Base-by-base conservation (phyloP, 2,888 invertebrate genomes). In the Octodonta nipae region DNA sequence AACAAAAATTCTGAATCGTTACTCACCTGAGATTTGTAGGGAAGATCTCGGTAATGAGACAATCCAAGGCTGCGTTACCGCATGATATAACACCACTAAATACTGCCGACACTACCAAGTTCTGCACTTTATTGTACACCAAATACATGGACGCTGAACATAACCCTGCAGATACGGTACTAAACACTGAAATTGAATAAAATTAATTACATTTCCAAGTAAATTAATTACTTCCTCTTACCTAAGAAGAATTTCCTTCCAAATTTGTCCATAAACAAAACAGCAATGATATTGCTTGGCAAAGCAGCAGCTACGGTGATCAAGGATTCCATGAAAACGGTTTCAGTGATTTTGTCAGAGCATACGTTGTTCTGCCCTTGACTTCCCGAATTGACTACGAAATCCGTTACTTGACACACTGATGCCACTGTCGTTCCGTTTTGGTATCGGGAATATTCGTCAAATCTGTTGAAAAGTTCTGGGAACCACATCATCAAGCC, bases 401-500 rank as follows among this genome's bases (percentile, higher is more conserved):
- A 85, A 1, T 75, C 65, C 8, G 83, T 86, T 35, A 86, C 85
- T 39, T 74, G 64, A 54, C 85, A 85, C 34, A 83, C 80, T 44
- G 74, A 73, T 0, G 78, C 77, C 30, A 71, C 67, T 28, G 68
- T 65, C 10, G 10, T 22, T 46, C 71, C 73, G 30, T 78, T 76
- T 61, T 80, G 74, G 16, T 68, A 65, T 32, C 71, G 68, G 30
- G 75, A 71, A 64, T 73, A 87, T 56, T 83, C 82, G 63, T 86
- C 84, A 59, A 85, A 86, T 28, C 89, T 79, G 58, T 83, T 85
- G 65, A 91, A 92, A 55, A 92, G 70, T 63, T 91, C 89, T 1
- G 91, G 91, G 65, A 91, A 89, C 92, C 92, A 92, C 85, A 92
- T 87, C 85, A 88, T 88, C 33, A 92, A 67, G 25, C 91, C 91